These are phyloP conservation scores for Zeus faber DNA, from an alignment of 2,113 vertebrate species.

Conservation along the genomic window DNA sequence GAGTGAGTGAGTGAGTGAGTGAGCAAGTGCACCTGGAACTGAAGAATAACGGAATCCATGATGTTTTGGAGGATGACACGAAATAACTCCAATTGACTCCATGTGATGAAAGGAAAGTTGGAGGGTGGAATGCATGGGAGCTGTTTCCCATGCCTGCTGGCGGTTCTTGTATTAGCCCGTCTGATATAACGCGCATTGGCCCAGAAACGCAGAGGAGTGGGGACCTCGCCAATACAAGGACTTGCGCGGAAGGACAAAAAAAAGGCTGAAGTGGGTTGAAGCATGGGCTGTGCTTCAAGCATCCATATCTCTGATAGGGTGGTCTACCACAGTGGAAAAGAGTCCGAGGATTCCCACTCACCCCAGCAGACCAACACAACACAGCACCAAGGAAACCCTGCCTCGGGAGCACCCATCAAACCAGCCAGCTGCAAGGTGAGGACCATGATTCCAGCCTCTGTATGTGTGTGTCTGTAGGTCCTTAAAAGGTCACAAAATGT, in stretches of 20 bases:
- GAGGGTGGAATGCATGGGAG: conserved; percentile 34
- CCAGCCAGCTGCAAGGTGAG: conserved; percentile 86
- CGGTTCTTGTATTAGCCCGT: conserved; percentile 48
- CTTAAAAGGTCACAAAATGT: no score
- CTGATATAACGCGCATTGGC: conserved; percentile 35
- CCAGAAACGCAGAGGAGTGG: conserved; percentile 37
- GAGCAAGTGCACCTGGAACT: conserved; percentile 41
- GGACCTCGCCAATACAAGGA: conserved; percentile 62
- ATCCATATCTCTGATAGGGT: conserved; percentile 92
- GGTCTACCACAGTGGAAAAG: conserved; percentile 88
- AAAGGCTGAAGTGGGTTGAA: conserved; percentile 73
- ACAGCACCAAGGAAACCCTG: conserved; percentile 81
- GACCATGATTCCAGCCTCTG: no score
- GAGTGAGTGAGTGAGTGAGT: conserved; percentile 53
- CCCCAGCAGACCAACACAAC: conserved; percentile 84
- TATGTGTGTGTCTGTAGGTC: no score
- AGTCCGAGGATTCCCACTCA: conserved; percentile 87
- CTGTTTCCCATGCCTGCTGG: conserved; percentile 70
- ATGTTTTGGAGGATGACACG: conserved; percentile 46
- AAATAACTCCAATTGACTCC: conserved; percentile 64
- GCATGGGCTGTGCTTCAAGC: conserved; percentile 99
- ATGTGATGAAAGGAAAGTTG: conserved; percentile 73
- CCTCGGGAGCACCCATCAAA: conserved; percentile 87
- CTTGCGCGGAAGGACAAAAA: conserved; percentile 62
- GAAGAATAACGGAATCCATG: conserved; percentile 58